Base-by-base conservation (phyloP, 2,888 invertebrate genomes). In the Eulithis testata region DNA sequence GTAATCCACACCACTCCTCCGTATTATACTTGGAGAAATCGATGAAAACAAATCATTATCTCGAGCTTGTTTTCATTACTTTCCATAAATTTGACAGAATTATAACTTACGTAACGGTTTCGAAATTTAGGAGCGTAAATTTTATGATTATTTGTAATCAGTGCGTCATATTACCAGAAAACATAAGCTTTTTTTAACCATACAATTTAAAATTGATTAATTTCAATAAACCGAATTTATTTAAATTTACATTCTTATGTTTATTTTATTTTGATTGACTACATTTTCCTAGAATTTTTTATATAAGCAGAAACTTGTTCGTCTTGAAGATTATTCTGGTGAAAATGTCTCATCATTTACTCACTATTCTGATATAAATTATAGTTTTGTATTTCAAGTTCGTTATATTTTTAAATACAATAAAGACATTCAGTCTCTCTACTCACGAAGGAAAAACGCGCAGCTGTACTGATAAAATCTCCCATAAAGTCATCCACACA, bases 401-500 rank as follows among this genome's bases (percentile, higher is more conserved):
- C 49, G 8, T 49, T 49, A 49, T 49, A 4, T 49, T 49, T 37
- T 36, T 40, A 40, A 51, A 51, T 14, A 53, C 44, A 49, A 61
- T 4, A 40, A 37, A 12, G 40, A 58, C 58, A 49, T 52, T n/a
- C 27, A 51, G 49, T 45, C 12, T 60, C 21, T 59, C 69, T 69
- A 72, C 61, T 69, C 66, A 69, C 27, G 52, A 14, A 54, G 64
- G 60, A 59, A 65, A 65, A 63, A 68, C 56, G 61, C 64, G 61
- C 64, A 68, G 59, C 50, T 45, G 47, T 66, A 62, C 62, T 63
- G 71, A 73, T 71, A 71, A 68, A 58, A 72, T 72, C 71, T 65
- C 66, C 55, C 64, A 70, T 66, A 63, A 60, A 58, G 59, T 50
- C 54, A 61, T 50, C 54, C 44, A 58, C 60, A 64, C 63, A 65